Conservation (phyloP, 2,797 vertebrate genomes). For the Phyllotis vaccarum region DNA sequence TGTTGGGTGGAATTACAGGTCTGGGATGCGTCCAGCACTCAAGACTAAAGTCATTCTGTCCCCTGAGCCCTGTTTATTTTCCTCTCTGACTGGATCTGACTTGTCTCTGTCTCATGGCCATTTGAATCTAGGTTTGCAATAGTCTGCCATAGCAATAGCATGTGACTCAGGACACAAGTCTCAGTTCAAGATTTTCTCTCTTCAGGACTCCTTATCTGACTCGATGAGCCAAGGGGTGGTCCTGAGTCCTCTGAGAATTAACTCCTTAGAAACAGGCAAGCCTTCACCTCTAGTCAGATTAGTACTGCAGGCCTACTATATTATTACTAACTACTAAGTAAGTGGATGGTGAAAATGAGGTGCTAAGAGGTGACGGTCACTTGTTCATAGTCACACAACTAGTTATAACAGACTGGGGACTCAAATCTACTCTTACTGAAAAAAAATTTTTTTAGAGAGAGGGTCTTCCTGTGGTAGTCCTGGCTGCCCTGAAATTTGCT, state of each 20-base stretch:
- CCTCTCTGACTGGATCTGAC: conserved; percentile 1
- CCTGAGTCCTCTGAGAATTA: background rate
- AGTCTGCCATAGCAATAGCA: background rate
- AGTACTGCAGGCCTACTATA: background rate
- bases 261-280: background rate
- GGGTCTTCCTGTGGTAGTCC: background rate
- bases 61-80: conserved; percentile 11
- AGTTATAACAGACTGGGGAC: background rate
- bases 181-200: background rate
- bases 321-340: background rate
- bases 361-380: background rate
- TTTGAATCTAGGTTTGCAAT: background rate
- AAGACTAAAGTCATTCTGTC: conserved; percentile 44
- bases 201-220: conserved; percentile 5
- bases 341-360: background rate
- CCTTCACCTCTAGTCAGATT: background rate
- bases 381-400: background rate
- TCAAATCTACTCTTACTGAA: background rate
- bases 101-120: conserved; percentile 30
- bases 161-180: conserved; percentile 13
- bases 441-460: background rate
- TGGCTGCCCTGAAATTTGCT: background rate
- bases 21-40: conserved; percentile 67
- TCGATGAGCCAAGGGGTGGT: background rate
- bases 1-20: conserved; percentile 83